Evolutionary conservation across 1,140 invertebrate species (phyloP), one percentile per base, ranked within the genome.

Genomic region (Polypedilum pembai): DNA sequence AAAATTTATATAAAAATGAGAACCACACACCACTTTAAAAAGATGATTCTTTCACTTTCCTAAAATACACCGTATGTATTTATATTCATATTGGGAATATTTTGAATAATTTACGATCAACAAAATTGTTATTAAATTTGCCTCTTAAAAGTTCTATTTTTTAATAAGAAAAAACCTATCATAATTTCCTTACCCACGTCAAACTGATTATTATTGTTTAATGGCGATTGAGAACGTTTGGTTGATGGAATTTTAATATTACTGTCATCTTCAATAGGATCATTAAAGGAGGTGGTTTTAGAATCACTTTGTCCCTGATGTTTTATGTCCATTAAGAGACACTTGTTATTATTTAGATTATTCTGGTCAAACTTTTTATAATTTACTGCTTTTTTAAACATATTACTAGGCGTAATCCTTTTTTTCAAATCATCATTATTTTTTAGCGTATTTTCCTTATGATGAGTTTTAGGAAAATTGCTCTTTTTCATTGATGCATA

Each of bases 71-170:
- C 4, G 4, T 8, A 69, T 69, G 65, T 20, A 69, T 69, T 69
- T 18, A 21, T 18, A 0, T 69, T 1, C 20, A 69, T 20, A 3
- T 56, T 69, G 17, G 8, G 12, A 18, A 18, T 20, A 8, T 69
- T 69, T 69, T 56, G 8, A 56, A 56, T 3, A 69, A 69, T 21
- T n/a, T n/a, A 10, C 65, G 65, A 69, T n/a, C 65, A 69, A 69
- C 65, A 69, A 69, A 69, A 69, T 69, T 69, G 65, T 69, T 69
- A 69, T 69, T 56, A 20, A 10, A 18, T 69, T 69, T n/a, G 45
- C 12, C 45, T 56, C 45, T 56, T 56, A n/a, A n/a, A n/a, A 56
- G 45, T 56, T 56, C 45, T 33, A 33, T 33, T 33, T 33, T 33
- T 33, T 33, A 33, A 33, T 33, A 33, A 33, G 5, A 33, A 33